These are phyloP conservation scores for Desmodus rotundus DNA, from an alignment of 2,113 vertebrate species.

Conservation along the genomic window DNA sequence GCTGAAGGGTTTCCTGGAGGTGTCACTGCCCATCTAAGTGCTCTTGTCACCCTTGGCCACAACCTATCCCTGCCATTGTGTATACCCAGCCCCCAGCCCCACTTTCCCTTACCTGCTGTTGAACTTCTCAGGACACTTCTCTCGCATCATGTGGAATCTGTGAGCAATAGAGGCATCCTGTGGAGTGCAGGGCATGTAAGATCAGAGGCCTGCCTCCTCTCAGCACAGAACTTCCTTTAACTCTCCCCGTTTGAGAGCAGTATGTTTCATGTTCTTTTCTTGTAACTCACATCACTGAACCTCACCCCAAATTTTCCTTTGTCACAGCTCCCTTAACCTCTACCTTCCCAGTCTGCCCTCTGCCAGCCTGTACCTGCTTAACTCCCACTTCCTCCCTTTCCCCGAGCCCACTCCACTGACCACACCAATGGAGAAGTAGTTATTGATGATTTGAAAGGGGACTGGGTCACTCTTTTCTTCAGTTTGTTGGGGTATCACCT, in stretches of 20 bases:
- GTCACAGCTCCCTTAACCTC: not conserved
- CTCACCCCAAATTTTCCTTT: not conserved
- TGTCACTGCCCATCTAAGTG: not conserved
- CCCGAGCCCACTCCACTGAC: slow-evolving; percentile 77
- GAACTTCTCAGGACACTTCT: slow-evolving; percentile 94
- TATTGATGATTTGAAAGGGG: slow-evolving; percentile 96
- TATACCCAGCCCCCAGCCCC: not conserved
- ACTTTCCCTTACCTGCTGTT: slow-evolving; percentile 88
- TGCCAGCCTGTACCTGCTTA: not conserved
- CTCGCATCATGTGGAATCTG: slow-evolving; percentile 93
- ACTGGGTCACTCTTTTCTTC: slow-evolving; percentile 90
- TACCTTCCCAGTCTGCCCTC: not conserved
- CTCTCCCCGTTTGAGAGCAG: not conserved
- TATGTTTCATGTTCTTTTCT: not conserved
- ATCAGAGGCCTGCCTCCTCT: not conserved
- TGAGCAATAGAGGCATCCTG: slow-evolving; percentile 96
- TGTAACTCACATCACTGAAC: not conserved
- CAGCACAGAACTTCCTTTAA: not conserved
- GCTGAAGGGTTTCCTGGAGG: not conserved
- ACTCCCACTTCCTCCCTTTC: not conserved
- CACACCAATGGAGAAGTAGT: slow-evolving; percentile 97
- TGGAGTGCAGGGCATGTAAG: not conserved
- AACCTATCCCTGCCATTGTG: not conserved
- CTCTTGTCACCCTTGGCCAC: not conserved
- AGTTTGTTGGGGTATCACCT: slow-evolving; percentile 85